These are phyloP conservation scores for Phalanger gymnotis DNA, from an alignment of 2,797 vertebrate genomes.

Conservation along the genomic window DNA sequence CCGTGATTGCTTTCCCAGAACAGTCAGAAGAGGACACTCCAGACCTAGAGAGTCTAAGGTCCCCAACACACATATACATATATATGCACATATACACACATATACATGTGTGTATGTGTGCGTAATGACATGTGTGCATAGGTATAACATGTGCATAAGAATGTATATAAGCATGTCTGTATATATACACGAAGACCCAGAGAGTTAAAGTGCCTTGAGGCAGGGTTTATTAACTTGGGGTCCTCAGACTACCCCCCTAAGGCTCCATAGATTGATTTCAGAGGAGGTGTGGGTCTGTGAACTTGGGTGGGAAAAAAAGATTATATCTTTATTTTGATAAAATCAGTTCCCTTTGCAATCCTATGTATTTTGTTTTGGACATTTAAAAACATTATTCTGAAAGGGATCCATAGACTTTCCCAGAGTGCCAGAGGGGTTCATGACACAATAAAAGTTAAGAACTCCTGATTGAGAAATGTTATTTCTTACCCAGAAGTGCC, in stretches of 20 bases:
- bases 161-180: not conserved
- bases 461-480: not conserved
- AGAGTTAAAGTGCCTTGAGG: not conserved
- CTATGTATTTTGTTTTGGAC: not conserved
- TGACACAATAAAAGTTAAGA: not conserved
- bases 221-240: not conserved
- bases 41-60: not conserved
- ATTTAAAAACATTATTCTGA: not conserved
- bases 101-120: too few species aligned
- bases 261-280: not conserved
- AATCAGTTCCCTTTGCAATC: not conserved
- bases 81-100: not conserved
- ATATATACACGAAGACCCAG: not conserved
- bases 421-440: not conserved
- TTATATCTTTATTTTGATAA: not conserved
- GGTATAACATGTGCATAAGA: not conserved
- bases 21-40: not conserved
- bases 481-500: slow-evolving; percentile 90
- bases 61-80: not conserved
- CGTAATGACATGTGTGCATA: not conserved
- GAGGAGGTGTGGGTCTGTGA: not conserved
- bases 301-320: not conserved
- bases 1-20: not conserved
- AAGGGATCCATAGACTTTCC: not conserved
- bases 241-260: not conserved